Conservation (phyloP, 2,113 vertebrate genomes). For the Myotis lucifugus region DNA sequence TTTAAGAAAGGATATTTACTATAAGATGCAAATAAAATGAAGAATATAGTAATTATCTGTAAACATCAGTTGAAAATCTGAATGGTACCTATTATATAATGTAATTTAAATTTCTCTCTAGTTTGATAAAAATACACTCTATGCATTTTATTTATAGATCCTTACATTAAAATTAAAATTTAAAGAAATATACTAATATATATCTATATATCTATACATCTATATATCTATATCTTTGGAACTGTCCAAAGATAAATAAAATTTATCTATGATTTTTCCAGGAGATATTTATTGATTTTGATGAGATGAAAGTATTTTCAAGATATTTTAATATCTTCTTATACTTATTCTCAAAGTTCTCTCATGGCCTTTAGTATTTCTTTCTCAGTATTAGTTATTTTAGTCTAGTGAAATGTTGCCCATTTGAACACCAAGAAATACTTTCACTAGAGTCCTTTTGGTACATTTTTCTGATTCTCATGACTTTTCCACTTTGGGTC, state of each 20-base stretch:
- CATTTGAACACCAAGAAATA: background rate
- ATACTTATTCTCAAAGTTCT: background rate
- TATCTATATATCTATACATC: too few species aligned
- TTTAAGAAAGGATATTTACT: background rate
- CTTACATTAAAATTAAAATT: background rate
- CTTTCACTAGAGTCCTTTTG: background rate
- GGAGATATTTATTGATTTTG: background rate
- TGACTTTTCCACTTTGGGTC: background rate
- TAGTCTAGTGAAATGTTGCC: background rate
- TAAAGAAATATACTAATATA: background rate
- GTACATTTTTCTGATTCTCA: background rate
- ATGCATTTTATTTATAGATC: background rate
- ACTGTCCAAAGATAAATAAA: background rate
- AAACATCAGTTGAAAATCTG: background rate
- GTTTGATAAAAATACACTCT: background rate
- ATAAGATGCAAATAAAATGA: background rate
- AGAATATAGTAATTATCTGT: background rate
- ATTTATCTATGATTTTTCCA: background rate
- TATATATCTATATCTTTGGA: background rate
- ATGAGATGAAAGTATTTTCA: background rate
- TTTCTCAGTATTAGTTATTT: background rate
- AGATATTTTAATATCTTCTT: background rate
- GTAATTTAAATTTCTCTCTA: background rate
- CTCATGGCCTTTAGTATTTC: background rate
- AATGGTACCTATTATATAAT: background rate